These are phyloP conservation scores for Pogonus chalceus DNA, from an alignment of 1,140 invertebrate species.

Conservation along the genomic window DNA sequence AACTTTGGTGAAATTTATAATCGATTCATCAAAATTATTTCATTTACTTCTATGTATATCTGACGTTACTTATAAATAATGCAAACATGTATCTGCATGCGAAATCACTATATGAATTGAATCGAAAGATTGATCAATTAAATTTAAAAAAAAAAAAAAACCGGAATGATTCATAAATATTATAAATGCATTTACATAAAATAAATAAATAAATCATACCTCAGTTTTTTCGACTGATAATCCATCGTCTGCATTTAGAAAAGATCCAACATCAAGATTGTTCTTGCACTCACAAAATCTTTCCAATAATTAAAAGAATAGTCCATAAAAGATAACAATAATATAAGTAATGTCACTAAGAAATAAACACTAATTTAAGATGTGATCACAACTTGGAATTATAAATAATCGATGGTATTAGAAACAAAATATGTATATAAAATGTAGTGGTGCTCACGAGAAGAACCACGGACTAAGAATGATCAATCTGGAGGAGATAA, in stretches of 20 bases:
- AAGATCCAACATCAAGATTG: neutral
- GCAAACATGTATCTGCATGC: neutral
- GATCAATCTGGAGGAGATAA: neutral
- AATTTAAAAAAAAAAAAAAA: neutral
- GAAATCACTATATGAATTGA: neutral
- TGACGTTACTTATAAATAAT: neutral
- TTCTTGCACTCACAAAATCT: neutral
- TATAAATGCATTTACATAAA: neutral
- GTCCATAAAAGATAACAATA: neutral
- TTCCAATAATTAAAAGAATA: neutral
- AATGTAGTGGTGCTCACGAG: neutral
- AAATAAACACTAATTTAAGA: neutral
- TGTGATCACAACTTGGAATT: too few relatives aligned
- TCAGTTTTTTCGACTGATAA: too few relatives aligned
- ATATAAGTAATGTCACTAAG: neutral
- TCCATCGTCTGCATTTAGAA: too few relatives aligned
- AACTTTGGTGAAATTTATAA: neutral
- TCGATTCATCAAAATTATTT: neutral
- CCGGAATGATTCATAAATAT: neutral
- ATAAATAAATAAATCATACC: neutral
- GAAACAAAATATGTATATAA: neutral
- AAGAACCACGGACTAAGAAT: neutral
- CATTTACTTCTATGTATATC: neutral
- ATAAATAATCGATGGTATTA: too few relatives aligned
- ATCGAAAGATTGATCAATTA: neutral